These are phyloP conservation scores for Pyrgilauda ruficollis DNA, from an alignment of 2,113 vertebrate species.

Conservation along the genomic window DNA sequence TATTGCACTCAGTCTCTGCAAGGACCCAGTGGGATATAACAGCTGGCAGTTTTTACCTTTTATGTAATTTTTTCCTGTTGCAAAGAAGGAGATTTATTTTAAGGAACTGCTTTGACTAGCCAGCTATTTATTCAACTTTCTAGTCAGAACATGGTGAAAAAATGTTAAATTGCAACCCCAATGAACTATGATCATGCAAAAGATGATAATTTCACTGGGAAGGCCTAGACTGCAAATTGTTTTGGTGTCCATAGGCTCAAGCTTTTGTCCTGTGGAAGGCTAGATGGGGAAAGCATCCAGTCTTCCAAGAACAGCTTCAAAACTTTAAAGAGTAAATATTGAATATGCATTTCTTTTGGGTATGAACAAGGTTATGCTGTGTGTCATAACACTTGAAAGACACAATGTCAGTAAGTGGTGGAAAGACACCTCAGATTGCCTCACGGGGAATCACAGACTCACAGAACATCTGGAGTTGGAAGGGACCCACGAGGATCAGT, in stretches of 20 bases:
- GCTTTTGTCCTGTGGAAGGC: background rate
- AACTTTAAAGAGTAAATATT: background rate
- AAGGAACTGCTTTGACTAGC: background rate
- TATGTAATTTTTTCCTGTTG: background rate
- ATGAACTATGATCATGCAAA: background rate
- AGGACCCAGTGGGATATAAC: background rate
- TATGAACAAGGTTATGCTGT: background rate
- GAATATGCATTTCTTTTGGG: background rate
- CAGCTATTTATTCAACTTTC: background rate
- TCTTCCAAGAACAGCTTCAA: background rate
- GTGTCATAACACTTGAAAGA: background rate
- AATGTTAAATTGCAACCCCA: background rate
- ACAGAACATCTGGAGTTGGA: background rate
- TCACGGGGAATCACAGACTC: background rate
- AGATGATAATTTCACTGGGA: background rate
- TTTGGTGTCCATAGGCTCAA: background rate
- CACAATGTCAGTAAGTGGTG: background rate
- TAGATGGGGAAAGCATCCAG: background rate
- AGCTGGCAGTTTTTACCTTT: background rate
- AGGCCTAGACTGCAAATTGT: background rate
- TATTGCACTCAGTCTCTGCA: background rate
- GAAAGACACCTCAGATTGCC: background rate
- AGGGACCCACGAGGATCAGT: fast-evolving
- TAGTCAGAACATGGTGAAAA: background rate
- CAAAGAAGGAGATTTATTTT: background rate